A percentile compares a stretch with the other conserved stretches of the same genome.
Evolutionary conservation across 2,797 vertebrate species (phyloP).

Genomic region (Urophycis tenuis): DNA sequence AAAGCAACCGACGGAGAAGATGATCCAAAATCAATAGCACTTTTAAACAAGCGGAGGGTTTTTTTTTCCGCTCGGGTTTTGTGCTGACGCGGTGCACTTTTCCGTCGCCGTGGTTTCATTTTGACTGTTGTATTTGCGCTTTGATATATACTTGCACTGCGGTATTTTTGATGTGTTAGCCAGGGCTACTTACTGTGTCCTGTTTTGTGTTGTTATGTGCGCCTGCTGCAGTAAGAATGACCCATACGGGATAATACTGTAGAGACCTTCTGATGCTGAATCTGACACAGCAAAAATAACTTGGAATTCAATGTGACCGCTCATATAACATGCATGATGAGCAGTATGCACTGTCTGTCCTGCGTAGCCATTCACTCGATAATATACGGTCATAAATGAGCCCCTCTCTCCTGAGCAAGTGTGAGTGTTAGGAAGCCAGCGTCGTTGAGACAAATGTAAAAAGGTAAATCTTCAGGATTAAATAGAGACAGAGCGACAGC

Average conservation of each 20-base stretch:
- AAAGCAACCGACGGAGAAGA: neutral
- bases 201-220: too few relatives aligned
- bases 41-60: neutral
- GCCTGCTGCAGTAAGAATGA: too few relatives aligned
- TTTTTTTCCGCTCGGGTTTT: neutral
- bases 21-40: neutral
- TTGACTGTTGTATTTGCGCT: neutral
- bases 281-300: too few relatives aligned
- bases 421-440: constrained; percentile 48
- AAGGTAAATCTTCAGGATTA: constrained; percentile 61
- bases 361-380: constrained; percentile 37
- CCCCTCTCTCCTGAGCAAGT: constrained; percentile 52
- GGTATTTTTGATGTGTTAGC: too few relatives aligned
- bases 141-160: too few relatives aligned
- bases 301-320: too few relatives aligned
- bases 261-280: too few relatives aligned
- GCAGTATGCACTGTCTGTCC: constrained; percentile 23
- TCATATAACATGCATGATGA: too few relatives aligned
- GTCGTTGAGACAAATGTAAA: constrained; percentile 4
- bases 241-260: too few relatives aligned
- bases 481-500: constrained; percentile 31
- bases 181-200: too few relatives aligned
- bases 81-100: neutral
- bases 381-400: constrained; percentile 24
- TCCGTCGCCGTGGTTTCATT: neutral